A percentile compares a stretch with the other conserved stretches of the same genome.
Evolutionary conservation across 2,113 vertebrate species (phyloP).

Genomic region (Cyanoderma ruficeps): DNA sequence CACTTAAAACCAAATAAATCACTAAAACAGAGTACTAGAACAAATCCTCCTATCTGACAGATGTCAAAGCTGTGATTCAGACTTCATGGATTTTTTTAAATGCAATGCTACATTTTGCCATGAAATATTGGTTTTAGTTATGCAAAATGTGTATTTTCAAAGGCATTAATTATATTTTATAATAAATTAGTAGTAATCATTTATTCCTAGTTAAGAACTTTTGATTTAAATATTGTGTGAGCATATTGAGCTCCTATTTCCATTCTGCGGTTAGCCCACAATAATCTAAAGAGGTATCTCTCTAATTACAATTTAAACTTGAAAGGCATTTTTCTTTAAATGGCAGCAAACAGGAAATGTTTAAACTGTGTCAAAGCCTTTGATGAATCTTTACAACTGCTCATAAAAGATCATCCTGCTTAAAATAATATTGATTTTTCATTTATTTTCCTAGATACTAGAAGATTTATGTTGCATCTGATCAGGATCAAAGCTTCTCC

Average conservation of each 20-base stretch:
- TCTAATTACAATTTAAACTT: constrained; percentile 59
- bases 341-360: constrained; percentile 44
- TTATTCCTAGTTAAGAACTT: neutral
- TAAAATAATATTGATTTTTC: constrained; percentile 68
- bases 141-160: neutral
- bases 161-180: neutral
- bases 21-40: neutral
- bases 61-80: neutral
- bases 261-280: neutral
- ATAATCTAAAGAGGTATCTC: neutral
- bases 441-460: constrained; percentile 59
- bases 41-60: neutral
- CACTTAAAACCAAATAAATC: constrained; percentile 9
- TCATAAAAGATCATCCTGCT: constrained; percentile 66
- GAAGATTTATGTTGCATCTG: constrained; percentile 63
- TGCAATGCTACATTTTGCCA: neutral
- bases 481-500: constrained; percentile 66
- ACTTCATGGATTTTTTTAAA: neutral
- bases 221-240: neutral
- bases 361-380: constrained; percentile 56
- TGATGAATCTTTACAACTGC: constrained; percentile 49
- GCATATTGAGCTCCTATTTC: neutral
- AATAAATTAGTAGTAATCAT: neutral
- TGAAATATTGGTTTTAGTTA: neutral
- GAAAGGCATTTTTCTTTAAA: constrained; percentile 51